Conservation (phyloP, 2,888 invertebrate species). For the Drosophila atripex region DNA sequence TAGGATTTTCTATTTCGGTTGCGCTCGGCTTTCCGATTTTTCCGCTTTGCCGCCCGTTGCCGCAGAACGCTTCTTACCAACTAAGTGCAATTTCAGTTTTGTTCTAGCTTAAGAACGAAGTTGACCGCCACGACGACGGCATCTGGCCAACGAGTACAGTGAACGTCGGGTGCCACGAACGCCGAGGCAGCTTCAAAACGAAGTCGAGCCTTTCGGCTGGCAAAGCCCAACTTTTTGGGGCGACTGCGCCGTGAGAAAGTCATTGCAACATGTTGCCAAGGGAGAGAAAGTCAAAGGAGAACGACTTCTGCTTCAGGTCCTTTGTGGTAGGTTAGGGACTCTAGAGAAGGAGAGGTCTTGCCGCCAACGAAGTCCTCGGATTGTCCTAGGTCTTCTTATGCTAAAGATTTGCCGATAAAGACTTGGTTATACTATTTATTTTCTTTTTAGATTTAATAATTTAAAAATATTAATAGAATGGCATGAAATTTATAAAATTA, state of each 20-base stretch:
- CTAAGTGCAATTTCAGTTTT: constrained; percentile 79
- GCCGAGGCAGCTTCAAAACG: constrained; percentile 26
- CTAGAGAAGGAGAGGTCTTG: constrained; percentile 5
- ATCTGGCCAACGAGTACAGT: constrained; percentile 22
- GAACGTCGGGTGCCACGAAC: constrained; percentile 25
- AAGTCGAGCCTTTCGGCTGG: constrained; percentile 17
- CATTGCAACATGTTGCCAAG: constrained; percentile 63
- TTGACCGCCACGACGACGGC: constrained; percentile 10
- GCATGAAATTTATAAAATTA: too few relatives aligned
- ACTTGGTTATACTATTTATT: neutral
- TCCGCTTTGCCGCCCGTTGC: constrained; percentile 75
- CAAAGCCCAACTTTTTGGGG: constrained; percentile 6
- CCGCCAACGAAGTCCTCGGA: neutral
- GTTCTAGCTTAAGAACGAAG: constrained; percentile 79
- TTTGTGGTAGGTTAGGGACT: constrained; percentile 64
- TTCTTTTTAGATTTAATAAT: neutral
- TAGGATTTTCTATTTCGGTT: constrained; percentile 6
- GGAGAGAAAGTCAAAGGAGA: constrained; percentile 13
- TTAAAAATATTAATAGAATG: too few relatives aligned
- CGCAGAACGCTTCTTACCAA: constrained; percentile 80
- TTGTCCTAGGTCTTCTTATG: constrained; percentile 25
- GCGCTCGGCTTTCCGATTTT: constrained; percentile 19
- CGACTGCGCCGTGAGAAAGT: constrained; percentile 3
- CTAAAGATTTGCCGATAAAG: neutral
- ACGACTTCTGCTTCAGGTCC: neutral